Evolutionary conservation across 2,113 vertebrate genomes (phyloP), one percentile per base, ranked within the genome.

Genomic region (Urocynchramus pylzowi): DNA sequence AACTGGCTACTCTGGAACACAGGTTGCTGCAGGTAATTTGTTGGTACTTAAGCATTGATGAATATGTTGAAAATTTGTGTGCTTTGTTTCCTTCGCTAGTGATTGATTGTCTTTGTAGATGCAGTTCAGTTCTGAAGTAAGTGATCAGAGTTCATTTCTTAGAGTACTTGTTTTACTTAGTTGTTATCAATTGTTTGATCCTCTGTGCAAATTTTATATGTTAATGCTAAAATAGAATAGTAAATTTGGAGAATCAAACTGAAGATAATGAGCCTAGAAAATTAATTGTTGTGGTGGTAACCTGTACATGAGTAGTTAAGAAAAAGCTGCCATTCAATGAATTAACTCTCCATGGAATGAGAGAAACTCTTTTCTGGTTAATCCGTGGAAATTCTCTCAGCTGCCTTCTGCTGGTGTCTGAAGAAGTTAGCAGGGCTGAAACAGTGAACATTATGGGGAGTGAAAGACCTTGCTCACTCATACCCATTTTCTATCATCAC

Each of bases 1-100:
- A 99, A 59, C 97, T 99, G 93, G 99, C 99, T 21, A 99, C 99
- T 1, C 91, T 98, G 97, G 99, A 99, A 87, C 99, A 99, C 97
- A 99, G 98, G 71, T 94, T 99, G 96, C 98, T 99, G 90, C 99
- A 99, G 99, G 99, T 99, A 95, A 94, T 94, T 86, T 89, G n/a
- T 52, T 94, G 52, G 24, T 53, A 23, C 19, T 93, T 73, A n/a
- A 77, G 16, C 27, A 24, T 24, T 56, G 68, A 6, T 45, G 65
- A 74, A 71, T 37, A 20, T 1, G 6, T 28, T 76, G 53, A 49
- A 65, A 71, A 21, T 19, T 2, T 50, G 8, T 50, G 63, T 87
- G 64, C 42, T 79, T 82, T 91, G 45, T 53, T 95, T 95, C 49
- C 2, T 1, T 64, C 11, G 6, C 8, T 84, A 71, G 47, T 70